phyloP scores from a whole-genome alignment of 1,140 invertebrate genomes.

The Hormaphis cornu region DNA sequence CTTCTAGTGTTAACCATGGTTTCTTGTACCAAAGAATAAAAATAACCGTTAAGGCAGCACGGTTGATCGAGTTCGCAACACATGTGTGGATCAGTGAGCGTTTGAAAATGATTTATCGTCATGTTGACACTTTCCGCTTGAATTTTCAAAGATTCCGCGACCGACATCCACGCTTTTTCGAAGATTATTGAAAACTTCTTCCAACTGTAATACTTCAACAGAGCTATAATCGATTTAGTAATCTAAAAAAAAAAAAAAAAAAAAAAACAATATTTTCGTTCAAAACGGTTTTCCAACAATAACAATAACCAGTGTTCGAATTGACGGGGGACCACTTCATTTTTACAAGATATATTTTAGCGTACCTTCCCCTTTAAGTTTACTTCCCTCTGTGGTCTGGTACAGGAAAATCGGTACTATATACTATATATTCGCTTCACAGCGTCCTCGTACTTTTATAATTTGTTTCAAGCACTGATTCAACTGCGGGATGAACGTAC shows the following conservation, averaged over 20 bases:
- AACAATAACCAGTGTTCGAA: too few species aligned
- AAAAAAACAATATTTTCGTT: too few species aligned
- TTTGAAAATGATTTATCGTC: conserved; percentile 64
- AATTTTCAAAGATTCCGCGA: conserved; percentile 62
- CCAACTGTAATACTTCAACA: conserved; percentile 85
- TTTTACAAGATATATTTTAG: too few species aligned
- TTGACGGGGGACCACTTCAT: too few species aligned
- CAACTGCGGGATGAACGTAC: conserved; percentile 45
- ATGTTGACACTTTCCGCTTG: conserved; percentile 64
- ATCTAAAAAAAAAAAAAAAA: conserved; percentile 56
- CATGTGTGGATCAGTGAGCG: conserved; percentile 56
- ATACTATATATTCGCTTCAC: too few species aligned
- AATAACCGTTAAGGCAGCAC: conserved; percentile 65
- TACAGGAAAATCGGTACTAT: too few species aligned
- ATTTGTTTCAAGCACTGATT: too few species aligned
- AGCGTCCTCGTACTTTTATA: too few species aligned
- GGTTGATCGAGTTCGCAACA: conserved; percentile 63
- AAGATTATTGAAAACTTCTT: conserved; percentile 87
- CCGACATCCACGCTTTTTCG: conserved; percentile 67
- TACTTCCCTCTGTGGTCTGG: too few species aligned
- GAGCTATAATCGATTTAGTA: conserved; percentile 82
- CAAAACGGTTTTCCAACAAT: too few species aligned
- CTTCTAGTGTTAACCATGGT: conserved; percentile 82
- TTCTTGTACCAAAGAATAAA: conserved; percentile 76
- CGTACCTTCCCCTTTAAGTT: too few species aligned